These are phyloP conservation scores for Tyto alba DNA, from an alignment of 2,113 vertebrate species.

Conservation along the genomic window DNA sequence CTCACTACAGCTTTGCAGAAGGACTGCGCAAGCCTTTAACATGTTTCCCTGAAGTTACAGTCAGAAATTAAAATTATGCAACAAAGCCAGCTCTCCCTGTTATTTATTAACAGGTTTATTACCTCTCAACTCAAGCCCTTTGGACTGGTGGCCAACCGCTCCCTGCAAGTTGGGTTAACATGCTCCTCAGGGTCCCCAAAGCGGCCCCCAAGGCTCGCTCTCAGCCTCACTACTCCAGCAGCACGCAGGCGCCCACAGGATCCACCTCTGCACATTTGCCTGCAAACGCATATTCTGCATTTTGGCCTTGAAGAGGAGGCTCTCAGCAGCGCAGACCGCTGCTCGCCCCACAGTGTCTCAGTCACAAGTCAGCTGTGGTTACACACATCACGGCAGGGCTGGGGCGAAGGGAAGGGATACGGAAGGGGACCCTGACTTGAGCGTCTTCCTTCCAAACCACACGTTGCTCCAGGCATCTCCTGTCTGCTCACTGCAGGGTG, in stretches of 20 bases:
- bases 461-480: not conserved
- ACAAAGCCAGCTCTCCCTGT: not conserved
- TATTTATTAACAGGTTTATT: constrained; percentile 54
- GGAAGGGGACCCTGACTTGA: not conserved
- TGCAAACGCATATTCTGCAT: not conserved
- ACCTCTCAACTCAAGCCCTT: not conserved
- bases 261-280: not conserved
- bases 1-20: not conserved
- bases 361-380: not conserved
- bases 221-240: fast-evolving
- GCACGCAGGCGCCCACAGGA: fast-evolving
- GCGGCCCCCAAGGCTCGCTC: fast-evolving
- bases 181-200: not conserved
- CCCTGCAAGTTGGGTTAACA: not conserved
- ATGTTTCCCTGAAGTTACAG: not conserved
- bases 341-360: fast-evolving
- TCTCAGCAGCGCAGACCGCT: not conserved
- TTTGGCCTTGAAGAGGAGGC: not conserved
- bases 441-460: not conserved
- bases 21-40: not conserved
- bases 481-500: not conserved
- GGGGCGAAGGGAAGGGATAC: not conserved
- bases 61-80: not conserved
- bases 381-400: not conserved
- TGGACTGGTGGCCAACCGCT: not conserved